A percentile compares a stretch with the other conserved stretches of the same genome.
Evolutionary conservation across 2,113 vertebrate genomes (phyloP).

Genomic region (Myotis davidii): DNA sequence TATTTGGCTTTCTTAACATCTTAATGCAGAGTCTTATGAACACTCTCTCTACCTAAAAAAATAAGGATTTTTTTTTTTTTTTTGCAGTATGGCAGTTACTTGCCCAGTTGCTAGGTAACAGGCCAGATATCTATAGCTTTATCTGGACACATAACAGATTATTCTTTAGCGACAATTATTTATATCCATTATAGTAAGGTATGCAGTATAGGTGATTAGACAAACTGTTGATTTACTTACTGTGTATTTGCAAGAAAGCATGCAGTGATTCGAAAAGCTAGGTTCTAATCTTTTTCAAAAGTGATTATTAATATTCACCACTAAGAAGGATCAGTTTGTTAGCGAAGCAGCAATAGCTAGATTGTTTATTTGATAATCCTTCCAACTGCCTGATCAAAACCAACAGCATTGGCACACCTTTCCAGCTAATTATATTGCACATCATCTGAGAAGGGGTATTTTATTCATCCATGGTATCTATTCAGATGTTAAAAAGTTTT

Average conservation of each 20-base stretch:
- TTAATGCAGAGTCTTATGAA: conserved; percentile 77
- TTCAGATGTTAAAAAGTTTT: conserved; percentile 26
- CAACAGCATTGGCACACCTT: not conserved
- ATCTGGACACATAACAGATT: conserved; percentile 83
- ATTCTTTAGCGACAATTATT: conserved; percentile 83
- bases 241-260: not conserved
- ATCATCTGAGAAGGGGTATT: not conserved
- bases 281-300: conserved; percentile 57
- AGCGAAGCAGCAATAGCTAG: conserved; percentile 49
- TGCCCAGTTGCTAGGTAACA: conserved; percentile 92
- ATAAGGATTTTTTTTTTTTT: conserved; percentile 57
- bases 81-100: conserved; percentile 83
- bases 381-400: conserved; percentile 45
- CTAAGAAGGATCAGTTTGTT: conserved; percentile 69
- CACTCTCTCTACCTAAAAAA: conserved; percentile 78
- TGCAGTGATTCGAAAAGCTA: conserved; percentile 61
- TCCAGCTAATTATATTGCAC: not conserved
- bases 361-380: conserved; percentile 56
- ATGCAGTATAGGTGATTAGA: conserved; percentile 75
- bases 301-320: conserved; percentile 62
- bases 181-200: conserved; percentile 82
- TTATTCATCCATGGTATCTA: not conserved
- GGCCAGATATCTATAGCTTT: conserved; percentile 85
- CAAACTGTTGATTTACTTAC: conserved; percentile 71
- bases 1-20: conserved; percentile 73